Conservation (phyloP, 2,888 invertebrate species). For the Arrhopalites spinosus region DNA sequence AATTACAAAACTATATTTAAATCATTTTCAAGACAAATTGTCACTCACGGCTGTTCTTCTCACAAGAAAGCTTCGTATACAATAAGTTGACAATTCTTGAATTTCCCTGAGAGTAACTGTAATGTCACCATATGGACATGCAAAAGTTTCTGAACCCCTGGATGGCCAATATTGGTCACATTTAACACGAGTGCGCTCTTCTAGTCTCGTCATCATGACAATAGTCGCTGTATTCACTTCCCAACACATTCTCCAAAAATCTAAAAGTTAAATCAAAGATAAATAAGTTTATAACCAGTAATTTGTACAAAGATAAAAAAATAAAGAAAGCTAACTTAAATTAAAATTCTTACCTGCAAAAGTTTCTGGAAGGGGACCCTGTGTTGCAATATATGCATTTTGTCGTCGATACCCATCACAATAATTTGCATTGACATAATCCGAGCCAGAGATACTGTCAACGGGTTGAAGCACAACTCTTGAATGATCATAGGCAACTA, state of each 20-base stretch:
- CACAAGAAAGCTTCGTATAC: conserved; percentile 94
- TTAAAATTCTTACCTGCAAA: conserved; percentile 68
- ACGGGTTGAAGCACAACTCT: conserved; percentile 89
- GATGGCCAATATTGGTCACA: conserved; percentile 75
- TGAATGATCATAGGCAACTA: conserved; percentile 98
- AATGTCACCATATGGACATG: conserved; percentile 79
- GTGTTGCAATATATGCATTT: conserved; percentile 98
- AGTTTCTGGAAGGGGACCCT: conserved; percentile 97
- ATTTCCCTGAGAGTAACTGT: conserved; percentile 92
- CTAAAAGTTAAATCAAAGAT: conserved; percentile 59
- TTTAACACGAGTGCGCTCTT: conserved; percentile 94
- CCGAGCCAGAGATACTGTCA: conserved; percentile 87
- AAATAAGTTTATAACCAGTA: neutral
- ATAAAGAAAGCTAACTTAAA: no score
- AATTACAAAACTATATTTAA: no score
- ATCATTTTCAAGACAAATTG: conserved; percentile 7
- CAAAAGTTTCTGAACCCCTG: conserved; percentile 80
- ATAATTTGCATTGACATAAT: conserved; percentile 99
- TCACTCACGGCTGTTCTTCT: conserved; percentile 65
- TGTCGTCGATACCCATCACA: conserved; percentile 98
- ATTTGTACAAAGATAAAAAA: neutral
- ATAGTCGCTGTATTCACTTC: conserved; percentile 91
- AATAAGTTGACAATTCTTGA: conserved; percentile 96
- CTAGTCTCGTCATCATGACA: conserved; percentile 99
- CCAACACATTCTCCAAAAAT: conserved; percentile 99